Base-by-base conservation (phyloP, 2,113 vertebrate genomes). In the Eurypyga helias region DNA sequence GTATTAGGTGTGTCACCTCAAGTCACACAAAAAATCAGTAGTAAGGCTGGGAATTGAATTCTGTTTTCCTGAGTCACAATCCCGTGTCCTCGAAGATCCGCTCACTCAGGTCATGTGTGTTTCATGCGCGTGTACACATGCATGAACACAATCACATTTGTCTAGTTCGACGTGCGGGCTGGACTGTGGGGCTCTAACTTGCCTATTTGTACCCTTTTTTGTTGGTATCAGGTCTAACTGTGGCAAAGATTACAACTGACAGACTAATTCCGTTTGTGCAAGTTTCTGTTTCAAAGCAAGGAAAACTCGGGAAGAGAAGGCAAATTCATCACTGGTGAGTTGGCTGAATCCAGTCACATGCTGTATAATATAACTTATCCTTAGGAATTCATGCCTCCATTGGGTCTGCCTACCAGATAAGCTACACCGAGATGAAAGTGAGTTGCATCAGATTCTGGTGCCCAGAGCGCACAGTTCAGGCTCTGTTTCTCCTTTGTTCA, bases 381-480 rank as follows among this genome's bases (percentile, higher is more conserved):
- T 96, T 76, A 96, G 97, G 95, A 98, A 97, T 98, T 96, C 96
- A 77, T 96, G 96, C 97, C 94, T 97, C 88, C 80, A 61, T 94
- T 96, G 90, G 92, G 80, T 96, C 96, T 98, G 96, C 96, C 93
- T 97, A 90, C 69, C 79, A 95, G 96, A 96, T 92, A 97, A 97
- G 95, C 94, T 82, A 41, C 54, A 58, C 77, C 2, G 82, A 98
- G 79, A 92, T 82, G 92, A 97, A 97, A 98, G 94, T 58, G 96
- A 96, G 88, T 95, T 96, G 80, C 66, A 83, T 95, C 79, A 93
- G 87, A 90, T 95, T 95, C 93, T 72, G 88, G 87, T 96, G 84
- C 92, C 94, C 90, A 75, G 95, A 87, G 91, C 73, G 45, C 65
- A 20, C 61, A 95, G 92, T 49, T 73, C 88, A 62, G 60, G 38